Conservation (phyloP, 1,140 invertebrate species). For the Venustaconcha ellipsiformis region DNA sequence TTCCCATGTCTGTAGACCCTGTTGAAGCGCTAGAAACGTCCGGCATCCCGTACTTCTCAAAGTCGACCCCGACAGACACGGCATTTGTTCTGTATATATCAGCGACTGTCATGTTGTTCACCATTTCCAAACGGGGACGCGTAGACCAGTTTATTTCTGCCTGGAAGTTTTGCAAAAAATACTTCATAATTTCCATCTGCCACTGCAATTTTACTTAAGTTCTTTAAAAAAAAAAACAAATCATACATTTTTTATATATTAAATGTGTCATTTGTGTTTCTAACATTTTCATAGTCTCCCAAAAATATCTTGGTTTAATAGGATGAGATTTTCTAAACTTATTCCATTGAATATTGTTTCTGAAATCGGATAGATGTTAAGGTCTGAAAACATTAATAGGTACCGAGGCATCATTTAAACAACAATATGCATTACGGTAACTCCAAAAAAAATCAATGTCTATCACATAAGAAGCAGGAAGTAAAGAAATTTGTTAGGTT, state of each 20-base stretch:
- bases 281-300: neutral
- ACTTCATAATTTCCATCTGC: too few species aligned
- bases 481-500: too few species aligned
- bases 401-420: too few species aligned
- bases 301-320: neutral
- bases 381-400: too few species aligned
- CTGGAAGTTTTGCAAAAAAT: slow-evolving; percentile 1
- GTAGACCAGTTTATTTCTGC: slow-evolving; percentile 8
- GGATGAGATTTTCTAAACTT: too few species aligned
- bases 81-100: slow-evolving; percentile 11
- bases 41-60: slow-evolving; percentile 11
- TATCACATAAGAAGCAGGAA: too few species aligned
- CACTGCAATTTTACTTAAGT: too few species aligned
- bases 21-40: neutral
- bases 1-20: slow-evolving; percentile 56
- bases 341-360: too few species aligned
- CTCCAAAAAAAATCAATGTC: too few species aligned
- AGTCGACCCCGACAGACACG: neutral
- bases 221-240: too few species aligned
- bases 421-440: too few species aligned
- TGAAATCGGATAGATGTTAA: too few species aligned
- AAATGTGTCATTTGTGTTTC: neutral
- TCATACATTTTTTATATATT: neutral
- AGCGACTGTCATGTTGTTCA: neutral
- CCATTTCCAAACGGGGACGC: slow-evolving; percentile 14